Base-by-base conservation (phyloP, 2,113 vertebrate species). In the Oncorhynchus mykiss region DNA sequence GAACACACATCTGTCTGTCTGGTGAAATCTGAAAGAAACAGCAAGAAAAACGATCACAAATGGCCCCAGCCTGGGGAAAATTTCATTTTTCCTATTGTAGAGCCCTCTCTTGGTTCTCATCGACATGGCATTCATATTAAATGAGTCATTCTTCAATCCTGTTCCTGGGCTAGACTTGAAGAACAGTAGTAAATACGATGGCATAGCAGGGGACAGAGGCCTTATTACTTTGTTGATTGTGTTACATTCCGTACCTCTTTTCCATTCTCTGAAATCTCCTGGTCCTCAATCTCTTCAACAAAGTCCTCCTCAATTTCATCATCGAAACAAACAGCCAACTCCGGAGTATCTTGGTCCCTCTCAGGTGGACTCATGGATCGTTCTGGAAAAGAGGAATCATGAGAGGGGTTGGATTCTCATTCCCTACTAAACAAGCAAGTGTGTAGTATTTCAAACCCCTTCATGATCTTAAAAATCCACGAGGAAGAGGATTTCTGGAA, bases 231-330 rank as follows among this genome's bases (percentile, higher is more conserved):
- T 45, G 39, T 45, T 9, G 39, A 11, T 45, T 45, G 39, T 45
- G 39, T 45, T 45, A 11, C 39, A 45, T 45, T 29, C 29, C 16
- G 1, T 78, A 93, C 90, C 89, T 89, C 90, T 79, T 92, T 70
- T 86, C 90, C 91, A 71, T 94, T 94, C 79, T 92, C 88, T 49
- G 83, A 86, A 34, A 89, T 83, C 31, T 87, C 74, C 57, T 82
- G 77, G 3, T 82, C 74, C 9, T 85, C 75, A 4, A n/a, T 70
- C 24, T 75, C 60, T 3, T 85, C 81, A 0, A n/a, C 25, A 39
- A 45, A 54, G 67, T 82, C 78, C 57, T 80, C 68, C 39, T 45
- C 39, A 11, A 45, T 27, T 88, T 90, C 89, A 12, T 85, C 20
- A 78, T 80, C 76, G 7, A 83, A 87, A 45, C 84, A 86, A 7